Evolutionary conservation across 2,888 invertebrate species (phyloP).

Genomic region (Melipona beecheii): DNA sequence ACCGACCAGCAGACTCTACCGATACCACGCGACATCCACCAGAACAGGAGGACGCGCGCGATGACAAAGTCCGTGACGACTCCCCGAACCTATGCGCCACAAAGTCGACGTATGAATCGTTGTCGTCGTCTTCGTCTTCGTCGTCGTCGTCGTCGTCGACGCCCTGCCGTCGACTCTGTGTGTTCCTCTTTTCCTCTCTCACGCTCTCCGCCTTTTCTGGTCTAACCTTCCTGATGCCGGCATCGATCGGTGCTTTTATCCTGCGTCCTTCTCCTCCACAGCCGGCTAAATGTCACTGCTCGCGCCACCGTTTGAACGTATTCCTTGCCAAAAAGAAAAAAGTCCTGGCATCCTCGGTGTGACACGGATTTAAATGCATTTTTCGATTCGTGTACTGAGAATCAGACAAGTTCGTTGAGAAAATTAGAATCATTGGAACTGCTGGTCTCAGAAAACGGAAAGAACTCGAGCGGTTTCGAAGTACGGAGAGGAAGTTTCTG

Average conservation of each 20-base stretch:
- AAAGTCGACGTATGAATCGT: constrained; percentile 11
- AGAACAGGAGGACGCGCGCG: constrained; percentile 47
- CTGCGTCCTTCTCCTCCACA: constrained; percentile 53
- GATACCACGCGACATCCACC: constrained; percentile 43
- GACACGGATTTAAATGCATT: background rate
- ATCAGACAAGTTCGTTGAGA: too few species aligned
- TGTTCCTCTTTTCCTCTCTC: background rate
- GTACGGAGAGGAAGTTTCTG: too few species aligned
- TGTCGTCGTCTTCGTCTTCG: constrained; percentile 21
- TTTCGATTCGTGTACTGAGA: too few species aligned
- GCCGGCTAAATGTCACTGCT: constrained; percentile 35
- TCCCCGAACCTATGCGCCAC: constrained; percentile 24
- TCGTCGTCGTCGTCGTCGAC: constrained; percentile 20
- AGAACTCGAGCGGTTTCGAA: too few species aligned
- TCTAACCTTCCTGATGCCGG: constrained; percentile 56
- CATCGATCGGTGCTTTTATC: constrained; percentile 76
- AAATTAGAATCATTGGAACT: too few species aligned
- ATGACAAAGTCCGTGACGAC: constrained; percentile 29
- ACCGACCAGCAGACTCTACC: constrained; percentile 36
- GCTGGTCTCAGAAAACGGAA: too few species aligned
- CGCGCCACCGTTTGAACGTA: constrained; percentile 34
- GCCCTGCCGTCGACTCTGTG: background rate
- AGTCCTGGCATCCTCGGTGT: too few species aligned
- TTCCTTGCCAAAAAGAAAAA: too few species aligned
- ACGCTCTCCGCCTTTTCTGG: background rate